Conservation (phyloP, 1,140 invertebrate genomes). For the Parasteatoda tepidariorum region DNA sequence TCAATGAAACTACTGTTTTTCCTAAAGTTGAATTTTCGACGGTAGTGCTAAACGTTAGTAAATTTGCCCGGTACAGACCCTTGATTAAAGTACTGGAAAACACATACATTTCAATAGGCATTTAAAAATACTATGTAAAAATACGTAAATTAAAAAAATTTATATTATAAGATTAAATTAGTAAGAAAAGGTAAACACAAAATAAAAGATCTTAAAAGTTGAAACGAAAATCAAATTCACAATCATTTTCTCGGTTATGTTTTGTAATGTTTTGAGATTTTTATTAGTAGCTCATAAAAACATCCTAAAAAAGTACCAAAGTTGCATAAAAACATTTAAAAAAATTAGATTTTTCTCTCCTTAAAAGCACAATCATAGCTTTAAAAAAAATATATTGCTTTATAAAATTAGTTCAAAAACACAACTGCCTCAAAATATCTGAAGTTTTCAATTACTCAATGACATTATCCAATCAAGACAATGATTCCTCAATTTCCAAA, state of each 20-base stretch:
- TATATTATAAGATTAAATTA: not conserved
- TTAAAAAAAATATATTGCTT: not conserved
- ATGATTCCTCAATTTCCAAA: not conserved
- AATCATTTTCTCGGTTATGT: too few relatives aligned
- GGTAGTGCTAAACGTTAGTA: not conserved
- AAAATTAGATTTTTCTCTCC: too few relatives aligned
- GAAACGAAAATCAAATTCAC: not conserved
- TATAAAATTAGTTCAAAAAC: too few relatives aligned
- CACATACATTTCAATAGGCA: not conserved
- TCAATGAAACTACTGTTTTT: not conserved
- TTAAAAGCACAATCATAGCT: too few relatives aligned
- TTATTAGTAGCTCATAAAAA: too few relatives aligned
- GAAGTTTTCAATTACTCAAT: not conserved
- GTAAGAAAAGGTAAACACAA: not conserved
- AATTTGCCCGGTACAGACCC: not conserved
- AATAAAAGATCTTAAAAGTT: not conserved
- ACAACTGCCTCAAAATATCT: too few relatives aligned
- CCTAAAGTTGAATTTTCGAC: not conserved
- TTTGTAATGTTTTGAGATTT: too few relatives aligned
- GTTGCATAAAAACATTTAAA: too few relatives aligned
- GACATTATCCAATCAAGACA: not conserved
- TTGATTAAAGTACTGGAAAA: not conserved
- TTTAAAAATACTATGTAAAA: not conserved
- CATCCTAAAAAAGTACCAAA: too few relatives aligned
- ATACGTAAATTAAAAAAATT: not conserved